Evolutionary conservation across 2,888 invertebrate species (phyloP).

Genomic region (Quadroppia sp.): DNA sequence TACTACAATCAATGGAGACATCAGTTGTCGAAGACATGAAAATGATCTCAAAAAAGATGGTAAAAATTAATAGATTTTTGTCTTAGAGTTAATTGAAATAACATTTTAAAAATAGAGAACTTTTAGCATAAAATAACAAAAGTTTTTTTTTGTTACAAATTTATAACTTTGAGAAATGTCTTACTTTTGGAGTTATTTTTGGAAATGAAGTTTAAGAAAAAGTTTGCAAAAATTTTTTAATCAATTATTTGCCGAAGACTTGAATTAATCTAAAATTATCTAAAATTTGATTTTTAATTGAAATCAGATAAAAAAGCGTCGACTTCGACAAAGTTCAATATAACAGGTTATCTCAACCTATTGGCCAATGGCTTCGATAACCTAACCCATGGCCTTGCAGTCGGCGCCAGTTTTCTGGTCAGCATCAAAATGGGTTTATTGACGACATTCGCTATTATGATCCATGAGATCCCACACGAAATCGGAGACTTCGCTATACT

Average conservation of each 20-base stretch:
- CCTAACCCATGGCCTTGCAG: constrained; percentile 95
- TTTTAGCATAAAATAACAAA: no score
- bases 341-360: constrained; percentile 83
- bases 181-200: no score
- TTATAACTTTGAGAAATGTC: no score
- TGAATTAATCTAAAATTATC: no score
- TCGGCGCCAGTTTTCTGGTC: constrained; percentile 65
- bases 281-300: no score
- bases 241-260: no score
- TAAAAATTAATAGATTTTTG: no score
- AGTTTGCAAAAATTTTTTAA: no score
- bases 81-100: no score
- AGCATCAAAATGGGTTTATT: constrained; percentile 69
- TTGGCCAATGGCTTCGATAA: constrained; percentile 96
- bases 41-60: constrained; percentile 21
- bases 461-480: constrained; percentile 98
- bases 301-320: neutral
- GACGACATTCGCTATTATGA: constrained; percentile 87
- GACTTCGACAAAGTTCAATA: neutral
- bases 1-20: neutral
- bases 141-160: no score
- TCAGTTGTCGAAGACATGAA: neutral
- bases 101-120: no score
- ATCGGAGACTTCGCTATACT: constrained; percentile 98
- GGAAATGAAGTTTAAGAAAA: no score